Evolutionary conservation across 2,797 vertebrate genomes (phyloP).

Genomic region (Poecilia wingei): DNA sequence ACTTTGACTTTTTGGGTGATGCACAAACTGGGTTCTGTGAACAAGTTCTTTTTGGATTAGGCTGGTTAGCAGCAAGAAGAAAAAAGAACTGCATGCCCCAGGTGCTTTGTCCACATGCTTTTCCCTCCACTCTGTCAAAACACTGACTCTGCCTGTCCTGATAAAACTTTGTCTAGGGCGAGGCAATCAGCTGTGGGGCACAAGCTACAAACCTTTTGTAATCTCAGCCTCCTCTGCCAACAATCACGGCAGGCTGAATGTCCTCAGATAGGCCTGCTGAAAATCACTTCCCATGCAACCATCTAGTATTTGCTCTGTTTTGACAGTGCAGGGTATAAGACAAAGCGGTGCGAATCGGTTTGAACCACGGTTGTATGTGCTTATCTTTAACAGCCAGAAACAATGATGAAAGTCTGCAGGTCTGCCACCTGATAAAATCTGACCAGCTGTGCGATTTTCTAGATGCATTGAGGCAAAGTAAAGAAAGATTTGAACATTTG

Average conservation of each 20-base stretch:
- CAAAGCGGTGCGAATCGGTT: constrained; percentile 12
- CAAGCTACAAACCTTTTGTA: constrained; percentile 43
- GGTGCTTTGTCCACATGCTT: constrained; percentile 44
- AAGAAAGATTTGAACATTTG: constrained; percentile 10
- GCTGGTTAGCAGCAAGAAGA: constrained; percentile 25
- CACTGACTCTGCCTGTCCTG: constrained; percentile 42
- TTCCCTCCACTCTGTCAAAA: constrained; percentile 54
- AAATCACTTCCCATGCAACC: constrained; percentile 24
- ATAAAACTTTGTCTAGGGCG: constrained; percentile 48
- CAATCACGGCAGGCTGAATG: constrained; percentile 33
- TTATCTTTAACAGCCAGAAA: constrained; percentile 13
- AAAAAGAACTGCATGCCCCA: constrained; percentile 24
- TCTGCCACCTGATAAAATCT: constrained; percentile 4
- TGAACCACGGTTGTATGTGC: constrained; percentile 16
- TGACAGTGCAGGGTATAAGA: constrained; percentile 9
- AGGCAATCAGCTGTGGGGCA: constrained; percentile 37
- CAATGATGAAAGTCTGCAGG: constrained; percentile 1
- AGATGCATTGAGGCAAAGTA: neutral
- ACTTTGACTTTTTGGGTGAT: constrained; percentile 10
- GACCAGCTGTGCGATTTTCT: constrained; percentile 4
- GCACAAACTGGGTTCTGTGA: constrained; percentile 1
- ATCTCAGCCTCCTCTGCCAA: constrained; percentile 40
- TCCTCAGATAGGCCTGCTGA: constrained; percentile 36
- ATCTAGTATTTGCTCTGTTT: constrained; percentile 15
- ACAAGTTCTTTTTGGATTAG: constrained; percentile 25